phyloP scores from a whole-genome alignment of 2,888 invertebrate species.

The Lasioglossum vierecki region DNA sequence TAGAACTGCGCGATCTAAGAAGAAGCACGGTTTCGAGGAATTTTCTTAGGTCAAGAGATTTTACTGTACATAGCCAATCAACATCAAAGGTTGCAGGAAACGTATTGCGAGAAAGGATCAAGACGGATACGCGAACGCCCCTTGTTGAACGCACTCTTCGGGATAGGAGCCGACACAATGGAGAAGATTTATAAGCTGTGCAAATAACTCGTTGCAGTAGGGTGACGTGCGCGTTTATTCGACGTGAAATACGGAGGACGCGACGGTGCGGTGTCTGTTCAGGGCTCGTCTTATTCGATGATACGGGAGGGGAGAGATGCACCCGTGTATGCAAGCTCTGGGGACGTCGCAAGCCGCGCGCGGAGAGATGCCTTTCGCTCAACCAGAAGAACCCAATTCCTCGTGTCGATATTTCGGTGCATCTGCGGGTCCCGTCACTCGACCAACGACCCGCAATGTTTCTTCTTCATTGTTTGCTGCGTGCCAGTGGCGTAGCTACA shows the following conservation, averaged over 20 bases:
- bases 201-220: slow-evolving; percentile 37
- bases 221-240: slow-evolving; percentile 25
- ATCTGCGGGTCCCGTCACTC: background rate
- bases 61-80: background rate
- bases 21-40: no score
- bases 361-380: background rate
- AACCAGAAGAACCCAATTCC: background rate
- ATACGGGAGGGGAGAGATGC: slow-evolving; percentile 2
- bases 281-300: slow-evolving; percentile 8
- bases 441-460: background rate
- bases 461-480: slow-evolving; percentile 23
- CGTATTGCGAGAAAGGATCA: background rate
- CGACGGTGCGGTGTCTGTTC: background rate
- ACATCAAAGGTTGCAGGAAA: background rate
- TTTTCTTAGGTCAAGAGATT: no score
- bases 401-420: background rate
- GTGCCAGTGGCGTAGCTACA: background rate
- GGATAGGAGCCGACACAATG: slow-evolving; percentile 20
- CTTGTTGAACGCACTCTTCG: slow-evolving; percentile 6
- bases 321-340: background rate
- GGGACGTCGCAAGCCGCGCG: background rate
- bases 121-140: slow-evolving; percentile 11
- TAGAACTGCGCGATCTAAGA: no score
- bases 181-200: slow-evolving; percentile 34
- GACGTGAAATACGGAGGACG: slow-evolving; percentile 37